A percentile compares a stretch with the other conserved stretches of the same genome.
Evolutionary conservation across 2,888 invertebrate genomes (phyloP).

Genomic region (Melanostoma scalare): DNA sequence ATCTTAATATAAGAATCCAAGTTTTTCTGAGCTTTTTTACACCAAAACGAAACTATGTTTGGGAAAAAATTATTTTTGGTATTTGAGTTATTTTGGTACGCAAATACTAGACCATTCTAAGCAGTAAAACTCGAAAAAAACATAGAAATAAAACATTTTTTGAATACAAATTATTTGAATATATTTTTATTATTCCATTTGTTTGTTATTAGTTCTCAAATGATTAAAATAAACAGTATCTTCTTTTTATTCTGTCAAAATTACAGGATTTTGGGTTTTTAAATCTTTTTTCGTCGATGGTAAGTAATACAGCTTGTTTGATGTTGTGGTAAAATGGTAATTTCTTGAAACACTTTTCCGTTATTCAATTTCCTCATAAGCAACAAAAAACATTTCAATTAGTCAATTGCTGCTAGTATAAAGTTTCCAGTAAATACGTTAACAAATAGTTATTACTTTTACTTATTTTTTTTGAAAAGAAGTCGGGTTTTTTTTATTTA

Average conservation of each 20-base stretch:
- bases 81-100: too few species aligned
- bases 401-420: too few species aligned
- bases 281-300: conserved; percentile 43
- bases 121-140: too few species aligned
- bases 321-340: conserved; percentile 2
- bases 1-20: too few species aligned
- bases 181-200: conserved; percentile 67
- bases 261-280: conserved; percentile 16
- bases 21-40: too few species aligned
- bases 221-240: conserved; percentile 31
- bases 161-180: conserved; percentile 71
- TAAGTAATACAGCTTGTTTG: conserved; percentile 12
- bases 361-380: conserved; percentile 18
- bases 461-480: conserved; percentile 13
- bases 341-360: conserved; percentile 4
- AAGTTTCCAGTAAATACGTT: conserved; percentile 5
- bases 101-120: too few species aligned
- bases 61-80: too few species aligned
- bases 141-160: conserved; percentile 45
- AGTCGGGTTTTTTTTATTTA: conserved; percentile 14
- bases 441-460: conserved; percentile 23
- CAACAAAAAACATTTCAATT: neutral
- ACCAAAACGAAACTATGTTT: too few species aligned
- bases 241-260: conserved; percentile 27
- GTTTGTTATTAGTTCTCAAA: conserved; percentile 36